Base-by-base conservation (phyloP, 1,140 invertebrate genomes). In the Pseudomyrmex sp. region DNA sequence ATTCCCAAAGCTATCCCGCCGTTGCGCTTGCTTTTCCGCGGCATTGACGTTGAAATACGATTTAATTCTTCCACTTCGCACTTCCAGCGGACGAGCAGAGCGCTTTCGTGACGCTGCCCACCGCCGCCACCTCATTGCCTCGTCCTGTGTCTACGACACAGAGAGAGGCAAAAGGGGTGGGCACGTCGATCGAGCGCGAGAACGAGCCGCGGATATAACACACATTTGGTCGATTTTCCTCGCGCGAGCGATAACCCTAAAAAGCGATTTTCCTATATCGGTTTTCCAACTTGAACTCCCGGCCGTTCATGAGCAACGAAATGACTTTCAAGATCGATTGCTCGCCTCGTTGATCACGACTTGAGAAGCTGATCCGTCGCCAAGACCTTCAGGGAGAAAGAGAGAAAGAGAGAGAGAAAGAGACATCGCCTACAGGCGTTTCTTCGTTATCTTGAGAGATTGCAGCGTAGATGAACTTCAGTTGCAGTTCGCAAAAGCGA, bases 41-140 rank as follows among this genome's bases (percentile, higher is more conserved):
- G 88, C 89, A 90, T 90, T 91, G 90, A 92, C 91, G 91, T 90
- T 92, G 91, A 92, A 92, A 91, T 92, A 92, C 90, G 91, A 92
- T 92, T 92, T 92, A 92, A 92, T 92, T 92, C 91, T 92, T 92
- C 89, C 86, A 89, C 87, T 91, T 92, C 86, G 88, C 91, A 91
- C 91, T 90, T 90, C 65, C 85, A 82, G 52, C 70, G 69, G 73
- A 88, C 83, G 86, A 85, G 86, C 73, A 59, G 85, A 68, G 73
- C 86, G 66, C 77, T 88, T 88, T 83, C 73, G 83, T 88, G 86
- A 88, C 35, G 61, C 56, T 54, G 54, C 76, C 44, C 75, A 18
- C 56, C 70, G 35, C 59, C 56, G 62, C 66, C 75, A 74, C 59
- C 52, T 73, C 61, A 66, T 76, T 61, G 18, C 46, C 68, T 62